A percentile compares a stretch with the other conserved stretches of the same genome.
These are phyloP conservation scores for Epinephelus moara DNA, from an alignment of 2,113 vertebrate genomes.

Conservation along the genomic window DNA sequence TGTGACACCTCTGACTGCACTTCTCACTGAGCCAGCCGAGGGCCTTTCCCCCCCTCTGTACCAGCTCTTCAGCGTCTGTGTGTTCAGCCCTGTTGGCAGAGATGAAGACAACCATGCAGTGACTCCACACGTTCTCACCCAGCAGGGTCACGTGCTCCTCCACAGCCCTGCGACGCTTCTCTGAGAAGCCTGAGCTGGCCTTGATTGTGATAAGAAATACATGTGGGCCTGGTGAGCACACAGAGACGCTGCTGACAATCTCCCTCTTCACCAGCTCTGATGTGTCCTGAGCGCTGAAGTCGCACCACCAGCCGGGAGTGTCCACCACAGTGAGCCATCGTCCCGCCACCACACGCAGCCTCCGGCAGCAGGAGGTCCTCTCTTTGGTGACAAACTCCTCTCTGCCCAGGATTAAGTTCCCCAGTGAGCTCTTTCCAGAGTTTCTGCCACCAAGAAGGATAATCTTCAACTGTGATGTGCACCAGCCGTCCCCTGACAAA, in stretches of 20 bases:
- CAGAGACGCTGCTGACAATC: constrained; percentile 64
- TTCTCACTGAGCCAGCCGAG: constrained; percentile 69
- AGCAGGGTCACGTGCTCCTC: constrained; percentile 81
- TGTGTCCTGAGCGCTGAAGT: constrained; percentile 68
- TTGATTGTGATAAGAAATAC: constrained; percentile 78
- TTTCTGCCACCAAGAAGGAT: constrained; percentile 82
- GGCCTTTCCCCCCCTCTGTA: constrained; percentile 20
- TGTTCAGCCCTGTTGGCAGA: background rate
- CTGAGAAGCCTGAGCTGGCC: constrained; percentile 61
- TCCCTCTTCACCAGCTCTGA: constrained; percentile 73
- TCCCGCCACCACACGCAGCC: constrained; percentile 55
- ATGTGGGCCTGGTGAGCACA: constrained; percentile 79
- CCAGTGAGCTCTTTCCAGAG: constrained; percentile 77
- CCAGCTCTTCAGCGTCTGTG: background rate
- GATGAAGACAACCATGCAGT: constrained; percentile 76
- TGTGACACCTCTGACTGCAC: constrained; percentile 71
- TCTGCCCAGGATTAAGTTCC: constrained; percentile 75
- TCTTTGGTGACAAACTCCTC: constrained; percentile 80
- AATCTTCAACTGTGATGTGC: constrained; percentile 63
- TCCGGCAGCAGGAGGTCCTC: constrained; percentile 70
- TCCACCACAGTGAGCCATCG: constrained; percentile 77
- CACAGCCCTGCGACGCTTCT: constrained; percentile 67
- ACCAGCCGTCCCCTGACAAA: constrained; percentile 37
- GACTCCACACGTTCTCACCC: constrained; percentile 69
- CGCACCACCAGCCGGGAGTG: constrained; percentile 83